Percentiles rank a stretch among this genome's conserved stretches.
Conservation (phyloP, 2,113 vertebrate genomes). For the Rhinichthys klamathensis region DNA sequence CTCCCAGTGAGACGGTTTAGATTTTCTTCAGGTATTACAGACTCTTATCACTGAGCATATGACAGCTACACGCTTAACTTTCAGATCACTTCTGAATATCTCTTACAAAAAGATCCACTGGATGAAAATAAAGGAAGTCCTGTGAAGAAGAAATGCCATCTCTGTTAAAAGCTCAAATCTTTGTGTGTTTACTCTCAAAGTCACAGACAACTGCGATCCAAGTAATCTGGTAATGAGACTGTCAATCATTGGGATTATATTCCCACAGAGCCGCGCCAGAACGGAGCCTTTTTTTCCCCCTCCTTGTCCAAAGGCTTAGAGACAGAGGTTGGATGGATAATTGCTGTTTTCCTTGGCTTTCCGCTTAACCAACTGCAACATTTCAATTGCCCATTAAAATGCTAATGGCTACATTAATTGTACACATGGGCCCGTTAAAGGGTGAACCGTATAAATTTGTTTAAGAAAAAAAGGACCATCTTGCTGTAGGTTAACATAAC, state of each 20-base stretch:
- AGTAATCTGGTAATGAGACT: conserved; percentile 47
- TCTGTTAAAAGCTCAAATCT: conserved; percentile 34
- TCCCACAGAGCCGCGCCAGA: neutral
- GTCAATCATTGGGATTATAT: conserved; percentile 40
- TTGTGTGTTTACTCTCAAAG: conserved; percentile 38
- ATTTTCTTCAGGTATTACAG: conserved; percentile 15
- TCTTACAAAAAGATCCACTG: neutral
- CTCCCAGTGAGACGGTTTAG: neutral
- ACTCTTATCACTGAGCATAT: neutral
- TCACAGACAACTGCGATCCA: conserved; percentile 35
- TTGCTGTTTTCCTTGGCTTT: conserved; percentile 51
- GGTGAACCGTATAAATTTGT: conserved; percentile 8
- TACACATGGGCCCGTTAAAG: conserved; percentile 26
- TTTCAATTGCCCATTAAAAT: conserved; percentile 51
- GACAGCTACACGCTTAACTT: conserved; percentile 1
- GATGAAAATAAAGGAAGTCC: conserved; percentile 9
- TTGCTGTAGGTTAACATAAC: neutral
- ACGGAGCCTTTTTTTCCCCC: neutral
- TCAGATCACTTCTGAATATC: conserved; percentile 3
- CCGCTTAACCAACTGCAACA: conserved; percentile 52
- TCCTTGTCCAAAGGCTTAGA: conserved; percentile 26
- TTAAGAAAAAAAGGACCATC: conserved; percentile 4
- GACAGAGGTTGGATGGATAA: conserved; percentile 43
- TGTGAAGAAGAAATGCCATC: neutral
- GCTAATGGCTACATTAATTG: conserved; percentile 49